phyloP scores from a whole-genome alignment of 1,140 invertebrate genomes.

The Drosophila sechellia region DNA sequence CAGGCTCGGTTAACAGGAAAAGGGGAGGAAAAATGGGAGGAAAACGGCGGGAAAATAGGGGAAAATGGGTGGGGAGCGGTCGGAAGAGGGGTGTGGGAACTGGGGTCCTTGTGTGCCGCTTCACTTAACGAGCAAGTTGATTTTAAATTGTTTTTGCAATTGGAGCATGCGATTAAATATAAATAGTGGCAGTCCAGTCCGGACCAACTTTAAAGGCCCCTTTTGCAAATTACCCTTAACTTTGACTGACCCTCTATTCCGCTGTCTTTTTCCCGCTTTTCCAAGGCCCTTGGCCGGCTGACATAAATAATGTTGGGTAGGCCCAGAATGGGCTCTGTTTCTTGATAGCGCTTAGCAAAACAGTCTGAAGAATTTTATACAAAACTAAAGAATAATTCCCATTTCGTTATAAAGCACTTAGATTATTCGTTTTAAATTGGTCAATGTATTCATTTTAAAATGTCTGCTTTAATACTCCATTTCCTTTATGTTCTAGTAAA shows the following conservation, averaged over 20 bases:
- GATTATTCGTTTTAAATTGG: too few species aligned
- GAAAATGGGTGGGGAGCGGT: not conserved
- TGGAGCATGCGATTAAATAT: constrained; percentile 82
- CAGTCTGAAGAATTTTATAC: not conserved
- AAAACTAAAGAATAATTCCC: too few species aligned
- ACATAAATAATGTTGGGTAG: constrained; percentile 46
- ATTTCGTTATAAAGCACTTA: too few species aligned
- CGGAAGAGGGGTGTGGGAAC: constrained; percentile 11
- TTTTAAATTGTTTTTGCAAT: constrained; percentile 83
- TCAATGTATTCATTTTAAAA: too few species aligned
- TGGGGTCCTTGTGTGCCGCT: constrained; percentile 48
- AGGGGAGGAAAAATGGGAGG: not conserved
- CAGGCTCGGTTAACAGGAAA: constrained; percentile 39
- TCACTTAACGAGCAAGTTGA: constrained; percentile 82
- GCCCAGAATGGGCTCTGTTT: constrained; percentile 4
- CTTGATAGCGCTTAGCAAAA: constrained; percentile 4
- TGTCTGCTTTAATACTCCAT: too few species aligned
- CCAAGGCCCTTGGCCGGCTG: constrained; percentile 26
- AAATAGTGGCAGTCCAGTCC: constrained; percentile 69
- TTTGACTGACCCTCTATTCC: constrained; percentile 42
- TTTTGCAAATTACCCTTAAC: constrained; percentile 54
- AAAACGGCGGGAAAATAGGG: not conserved
- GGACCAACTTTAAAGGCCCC: constrained; percentile 51
- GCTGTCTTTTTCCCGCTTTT: constrained; percentile 7
- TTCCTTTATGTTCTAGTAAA: too few species aligned